Base-by-base conservation (phyloP, 2,797 vertebrate genomes). In the Rhabdophis nuchalis region DNA sequence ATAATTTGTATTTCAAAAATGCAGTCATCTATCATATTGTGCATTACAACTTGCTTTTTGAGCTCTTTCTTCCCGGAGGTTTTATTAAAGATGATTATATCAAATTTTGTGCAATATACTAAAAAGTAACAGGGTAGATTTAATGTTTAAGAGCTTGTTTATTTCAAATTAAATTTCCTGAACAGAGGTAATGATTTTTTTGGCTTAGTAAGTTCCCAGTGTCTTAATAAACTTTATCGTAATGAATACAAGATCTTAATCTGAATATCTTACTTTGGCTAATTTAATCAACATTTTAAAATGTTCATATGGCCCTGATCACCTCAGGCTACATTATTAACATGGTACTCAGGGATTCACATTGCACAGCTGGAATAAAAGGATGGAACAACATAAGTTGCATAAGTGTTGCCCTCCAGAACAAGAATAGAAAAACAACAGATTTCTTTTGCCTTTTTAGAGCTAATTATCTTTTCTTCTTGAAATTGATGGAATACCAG, bases 251-350 rank as follows among this genome's bases (percentile, higher is more conserved):
- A 95, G 36, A 86, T 93, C 68, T 93, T 86, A 93, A 50, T 94
- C 61, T 93, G 93, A 95, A 94, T 90, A 89, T 53, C 25, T 93
- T 95, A 36, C 46, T 0, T 50, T 91, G 91, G 94, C 32, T 93
- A 95, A 96, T 94, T 95, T 93, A 96, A 96, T 95, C 93, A 96
- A 95, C 57, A 93, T 86, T 94, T 95, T 64, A 82, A 95, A 95
- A 92, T 94, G 82, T 94, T 96, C 91, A 92, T 18, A 92, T 93
- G 88, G 64, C 92, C 87, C 93, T 88, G 93, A 1, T 93, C 94
- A 96, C 93, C 91, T 87, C 94, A 46, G 92, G 92, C 93, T 95
- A 92, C 29, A 12, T 92, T 96, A 96, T 95, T 96, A 94, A 1
- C 91, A 85, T 64, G 27, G 23, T 90, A 94, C 91, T 94, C 64